Conservation (phyloP, 1,140 invertebrate genomes). For the Agraylea sexmaculata region DNA sequence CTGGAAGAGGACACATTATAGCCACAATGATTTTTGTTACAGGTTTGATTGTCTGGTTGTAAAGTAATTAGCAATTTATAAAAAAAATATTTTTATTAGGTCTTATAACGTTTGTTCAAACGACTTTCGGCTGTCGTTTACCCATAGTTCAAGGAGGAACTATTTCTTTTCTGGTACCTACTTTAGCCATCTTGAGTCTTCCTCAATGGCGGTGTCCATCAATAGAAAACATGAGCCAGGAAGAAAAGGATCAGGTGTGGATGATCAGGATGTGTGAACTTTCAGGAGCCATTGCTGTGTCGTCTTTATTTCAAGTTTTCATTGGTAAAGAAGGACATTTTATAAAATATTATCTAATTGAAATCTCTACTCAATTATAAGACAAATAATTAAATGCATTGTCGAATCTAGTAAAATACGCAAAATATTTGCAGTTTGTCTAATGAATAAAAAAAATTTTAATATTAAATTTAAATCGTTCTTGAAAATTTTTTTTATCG, state of each 20-base stretch:
- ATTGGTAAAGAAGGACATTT: constrained; percentile 58
- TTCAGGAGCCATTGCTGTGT: constrained; percentile 74
- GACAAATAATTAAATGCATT: too few relatives aligned
- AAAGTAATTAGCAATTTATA: not conserved
- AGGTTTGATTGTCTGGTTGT: constrained; percentile 21
- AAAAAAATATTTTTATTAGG: constrained; percentile 34
- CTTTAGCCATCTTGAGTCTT: constrained; percentile 67
- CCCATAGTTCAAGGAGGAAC: constrained; percentile 64
- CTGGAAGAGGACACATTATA: constrained; percentile 67
- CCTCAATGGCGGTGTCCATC: constrained; percentile 69
- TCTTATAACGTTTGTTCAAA: constrained; percentile 68
- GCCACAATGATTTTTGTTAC: constrained; percentile 84
- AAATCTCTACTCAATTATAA: too few relatives aligned
- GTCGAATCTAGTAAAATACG: too few relatives aligned
- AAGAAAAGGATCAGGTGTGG: constrained; percentile 57
- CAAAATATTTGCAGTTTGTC: too few relatives aligned
- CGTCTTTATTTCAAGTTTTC: constrained; percentile 65
- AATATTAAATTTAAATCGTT: too few relatives aligned
- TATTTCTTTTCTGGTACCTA: constrained; percentile 75
- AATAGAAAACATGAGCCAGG: constrained; percentile 40
- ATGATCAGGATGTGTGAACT: constrained; percentile 66
- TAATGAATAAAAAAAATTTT: too few relatives aligned
- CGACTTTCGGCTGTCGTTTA: constrained; percentile 60
- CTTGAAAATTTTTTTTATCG: too few relatives aligned
- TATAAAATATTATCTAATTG: too few relatives aligned